Evolutionary conservation across 2,113 vertebrate species (phyloP).

Genomic region (Phalacrocorax brasilianus): DNA sequence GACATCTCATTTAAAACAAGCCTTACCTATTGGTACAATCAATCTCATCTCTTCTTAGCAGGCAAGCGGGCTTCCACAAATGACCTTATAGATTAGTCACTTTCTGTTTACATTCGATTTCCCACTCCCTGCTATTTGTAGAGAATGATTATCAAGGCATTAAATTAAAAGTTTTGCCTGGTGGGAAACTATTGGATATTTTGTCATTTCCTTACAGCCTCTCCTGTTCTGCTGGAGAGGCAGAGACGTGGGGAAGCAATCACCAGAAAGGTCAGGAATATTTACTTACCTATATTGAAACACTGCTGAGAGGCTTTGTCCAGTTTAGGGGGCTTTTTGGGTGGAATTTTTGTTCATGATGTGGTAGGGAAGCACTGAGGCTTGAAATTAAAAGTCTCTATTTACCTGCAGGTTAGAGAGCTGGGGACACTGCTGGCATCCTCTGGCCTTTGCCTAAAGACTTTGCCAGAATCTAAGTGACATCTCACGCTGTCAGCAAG

Average conservation of each 20-base stretch:
- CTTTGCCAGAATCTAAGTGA: neutral
- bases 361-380: neutral
- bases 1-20: neutral
- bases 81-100: constrained; percentile 49
- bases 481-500: neutral
- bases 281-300: constrained; percentile 53
- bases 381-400: constrained; percentile 36
- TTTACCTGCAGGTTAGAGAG: neutral
- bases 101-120: constrained; percentile 59
- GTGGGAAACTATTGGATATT: constrained; percentile 48
- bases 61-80: constrained; percentile 5
- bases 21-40: constrained; percentile 5
- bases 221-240: neutral
- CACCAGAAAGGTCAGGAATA: constrained; percentile 60
- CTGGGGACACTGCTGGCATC: neutral
- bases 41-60: constrained; percentile 43
- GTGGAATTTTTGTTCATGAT: neutral
- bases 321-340: neutral
- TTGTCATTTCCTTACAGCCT: constrained; percentile 52
- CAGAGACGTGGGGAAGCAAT: constrained; percentile 24
- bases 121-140: constrained; percentile 39
- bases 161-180: constrained; percentile 55
- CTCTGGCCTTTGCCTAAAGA: neutral
- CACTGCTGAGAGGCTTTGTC: neutral
- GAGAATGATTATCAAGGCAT: constrained; percentile 56